These are phyloP conservation scores for Corythoichthys haematopterus DNA, from an alignment of 2,113 vertebrate genomes.

Conservation along the genomic window DNA sequence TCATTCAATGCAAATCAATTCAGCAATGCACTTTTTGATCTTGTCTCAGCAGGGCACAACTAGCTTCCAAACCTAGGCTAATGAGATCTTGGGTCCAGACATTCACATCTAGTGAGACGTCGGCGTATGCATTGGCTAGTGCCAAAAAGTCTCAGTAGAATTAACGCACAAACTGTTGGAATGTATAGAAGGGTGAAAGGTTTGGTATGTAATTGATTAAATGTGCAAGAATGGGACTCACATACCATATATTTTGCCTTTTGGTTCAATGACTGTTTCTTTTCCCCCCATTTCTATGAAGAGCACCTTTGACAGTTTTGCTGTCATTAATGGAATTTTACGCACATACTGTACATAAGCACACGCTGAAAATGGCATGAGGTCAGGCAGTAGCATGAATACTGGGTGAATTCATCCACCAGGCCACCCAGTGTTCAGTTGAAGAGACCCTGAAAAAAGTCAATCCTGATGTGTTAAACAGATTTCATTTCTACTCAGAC, in stretches of 20 bases:
- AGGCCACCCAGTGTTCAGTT: slow-evolving; percentile 35
- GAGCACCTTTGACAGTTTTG: slow-evolving; percentile 20
- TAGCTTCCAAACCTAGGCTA: slow-evolving; percentile 30
- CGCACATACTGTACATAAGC: slow-evolving; percentile 2
- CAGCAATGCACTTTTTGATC: slow-evolving; percentile 2
- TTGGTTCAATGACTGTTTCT: slow-evolving; percentile 4
- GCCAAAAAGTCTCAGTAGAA: slow-evolving; percentile 16
- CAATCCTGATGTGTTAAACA: slow-evolving; percentile 18
- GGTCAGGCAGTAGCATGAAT: slow-evolving; percentile 22
- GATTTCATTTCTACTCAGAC: slow-evolving; percentile 19
- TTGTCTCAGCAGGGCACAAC: slow-evolving; percentile 9
- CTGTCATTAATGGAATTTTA: slow-evolving; percentile 16
- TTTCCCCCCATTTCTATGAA: not conserved
- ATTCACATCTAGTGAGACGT: slow-evolving; percentile 37
- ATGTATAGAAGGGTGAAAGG: slow-evolving; percentile 28
- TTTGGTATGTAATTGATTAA: slow-evolving; percentile 9
- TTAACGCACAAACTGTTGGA: slow-evolving; percentile 26
- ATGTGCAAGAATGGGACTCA: slow-evolving; percentile 1
- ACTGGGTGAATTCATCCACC: slow-evolving; percentile 17
- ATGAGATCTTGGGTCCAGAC: slow-evolving; percentile 11
- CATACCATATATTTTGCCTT: slow-evolving; percentile 11
- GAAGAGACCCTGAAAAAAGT: slow-evolving; percentile 29
- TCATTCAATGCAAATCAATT: not conserved
- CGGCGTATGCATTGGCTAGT: slow-evolving; percentile 20
- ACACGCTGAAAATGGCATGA: not conserved